Evolutionary conservation across 1,140 invertebrate genomes (phyloP).

Genomic region (Archivesica marissinica): DNA sequence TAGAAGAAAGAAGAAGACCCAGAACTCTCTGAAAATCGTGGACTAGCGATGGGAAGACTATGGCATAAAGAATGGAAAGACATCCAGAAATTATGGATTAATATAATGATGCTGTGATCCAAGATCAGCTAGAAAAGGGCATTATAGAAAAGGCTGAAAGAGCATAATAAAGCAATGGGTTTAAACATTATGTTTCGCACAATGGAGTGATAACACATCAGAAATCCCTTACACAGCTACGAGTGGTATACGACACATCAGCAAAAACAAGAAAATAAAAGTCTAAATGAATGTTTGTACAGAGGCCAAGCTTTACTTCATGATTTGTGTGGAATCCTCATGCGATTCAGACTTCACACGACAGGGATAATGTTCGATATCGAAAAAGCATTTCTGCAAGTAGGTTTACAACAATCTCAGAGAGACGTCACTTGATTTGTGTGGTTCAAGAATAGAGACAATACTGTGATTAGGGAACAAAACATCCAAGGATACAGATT

Average conservation of each 20-base stretch:
- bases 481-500: constrained; percentile 34
- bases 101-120: constrained; percentile 13
- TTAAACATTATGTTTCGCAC: constrained; percentile 17
- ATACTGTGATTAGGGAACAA: neutral
- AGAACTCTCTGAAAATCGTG: neutral
- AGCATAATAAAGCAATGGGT: neutral
- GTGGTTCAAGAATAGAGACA: constrained; percentile 51
- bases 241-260: constrained; percentile 30
- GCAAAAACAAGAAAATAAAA: constrained; percentile 33
- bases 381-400: constrained; percentile 49
- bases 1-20: constrained; percentile 7
- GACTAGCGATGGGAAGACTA: constrained; percentile 13
- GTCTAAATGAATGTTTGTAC: constrained; percentile 47
- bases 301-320: constrained; percentile 8
- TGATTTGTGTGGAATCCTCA: constrained; percentile 37
- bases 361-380: constrained; percentile 33
- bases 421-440: constrained; percentile 56
- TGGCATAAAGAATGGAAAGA: constrained; percentile 1
- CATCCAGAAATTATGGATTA: constrained; percentile 1
- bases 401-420: constrained; percentile 12
- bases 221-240: neutral
- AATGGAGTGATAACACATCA: constrained; percentile 16
- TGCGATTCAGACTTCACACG: neutral
- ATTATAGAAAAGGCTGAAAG: constrained; percentile 18
- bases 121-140: constrained; percentile 25